These are phyloP conservation scores for Malurus elegans DNA, from an alignment of 2,113 vertebrate species.

Conservation along the genomic window DNA sequence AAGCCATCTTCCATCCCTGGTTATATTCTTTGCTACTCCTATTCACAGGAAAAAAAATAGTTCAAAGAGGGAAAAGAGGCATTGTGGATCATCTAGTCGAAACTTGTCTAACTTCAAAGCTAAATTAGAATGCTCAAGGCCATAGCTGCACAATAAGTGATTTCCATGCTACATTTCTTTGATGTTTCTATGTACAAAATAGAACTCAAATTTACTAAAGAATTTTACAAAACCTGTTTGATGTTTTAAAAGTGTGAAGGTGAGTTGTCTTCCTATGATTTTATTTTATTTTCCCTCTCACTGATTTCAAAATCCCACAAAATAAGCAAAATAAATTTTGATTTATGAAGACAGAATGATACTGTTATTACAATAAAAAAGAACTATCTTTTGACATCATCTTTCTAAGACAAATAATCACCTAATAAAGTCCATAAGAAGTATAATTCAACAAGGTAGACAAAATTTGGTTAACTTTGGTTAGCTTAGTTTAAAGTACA, in stretches of 20 bases:
- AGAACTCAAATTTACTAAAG: background rate
- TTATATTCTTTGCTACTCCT: background rate
- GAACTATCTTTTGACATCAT: background rate
- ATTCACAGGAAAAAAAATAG: background rate
- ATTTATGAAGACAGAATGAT: background rate
- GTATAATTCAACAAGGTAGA: background rate
- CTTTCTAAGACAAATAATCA: background rate
- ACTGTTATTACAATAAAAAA: background rate
- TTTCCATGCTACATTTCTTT: background rate
- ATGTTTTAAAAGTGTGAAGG: background rate
- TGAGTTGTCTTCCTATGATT: background rate
- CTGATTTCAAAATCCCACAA: background rate
- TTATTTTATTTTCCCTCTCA: background rate
- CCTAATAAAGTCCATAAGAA: background rate
- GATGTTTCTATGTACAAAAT: background rate
- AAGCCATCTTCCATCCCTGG: background rate
- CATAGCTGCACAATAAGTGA: background rate
- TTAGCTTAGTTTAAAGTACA: background rate
- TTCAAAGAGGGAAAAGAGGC: background rate
- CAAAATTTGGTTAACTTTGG: background rate
- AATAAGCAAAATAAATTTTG: background rate
- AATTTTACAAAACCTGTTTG: background rate
- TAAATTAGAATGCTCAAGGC: background rate
- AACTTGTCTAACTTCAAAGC: background rate
- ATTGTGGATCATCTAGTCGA: background rate